Conservation (phyloP, 2,113 vertebrate species). For the Pelvicachromis taeniatus region DNA sequence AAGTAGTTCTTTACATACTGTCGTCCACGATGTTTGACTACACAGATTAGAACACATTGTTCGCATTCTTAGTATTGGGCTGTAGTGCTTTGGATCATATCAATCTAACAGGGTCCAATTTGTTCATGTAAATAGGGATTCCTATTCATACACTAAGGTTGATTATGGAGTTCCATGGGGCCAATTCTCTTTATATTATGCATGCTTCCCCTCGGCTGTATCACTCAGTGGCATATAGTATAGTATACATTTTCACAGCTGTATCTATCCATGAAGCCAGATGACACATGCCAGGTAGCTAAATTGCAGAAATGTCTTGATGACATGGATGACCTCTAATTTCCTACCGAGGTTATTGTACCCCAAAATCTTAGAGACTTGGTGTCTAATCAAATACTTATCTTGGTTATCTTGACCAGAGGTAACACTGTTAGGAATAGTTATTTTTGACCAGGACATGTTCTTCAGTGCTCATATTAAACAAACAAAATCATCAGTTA, state of each 20-base stretch:
- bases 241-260: background rate
- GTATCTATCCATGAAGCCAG: background rate
- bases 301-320: background rate
- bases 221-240: background rate
- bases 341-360: background rate
- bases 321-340: background rate
- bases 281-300: background rate
- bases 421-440: background rate
- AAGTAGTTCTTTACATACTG: background rate
- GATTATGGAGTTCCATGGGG: background rate
- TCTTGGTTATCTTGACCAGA: background rate
- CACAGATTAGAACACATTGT: background rate
- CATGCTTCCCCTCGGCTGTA: background rate
- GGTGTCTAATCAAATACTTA: background rate
- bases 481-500: background rate
- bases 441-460: background rate
- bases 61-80: background rate
- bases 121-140: background rate
- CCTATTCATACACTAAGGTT: background rate
- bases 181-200: background rate
- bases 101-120: background rate
- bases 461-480: background rate
- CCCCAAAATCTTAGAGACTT: background rate
- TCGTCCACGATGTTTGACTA: background rate
- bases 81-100: background rate